Base-by-base conservation (phyloP, 30 jellyfish, hydroid and myxozoan genomes). In the Turritopsis dohrnii region DNA sequence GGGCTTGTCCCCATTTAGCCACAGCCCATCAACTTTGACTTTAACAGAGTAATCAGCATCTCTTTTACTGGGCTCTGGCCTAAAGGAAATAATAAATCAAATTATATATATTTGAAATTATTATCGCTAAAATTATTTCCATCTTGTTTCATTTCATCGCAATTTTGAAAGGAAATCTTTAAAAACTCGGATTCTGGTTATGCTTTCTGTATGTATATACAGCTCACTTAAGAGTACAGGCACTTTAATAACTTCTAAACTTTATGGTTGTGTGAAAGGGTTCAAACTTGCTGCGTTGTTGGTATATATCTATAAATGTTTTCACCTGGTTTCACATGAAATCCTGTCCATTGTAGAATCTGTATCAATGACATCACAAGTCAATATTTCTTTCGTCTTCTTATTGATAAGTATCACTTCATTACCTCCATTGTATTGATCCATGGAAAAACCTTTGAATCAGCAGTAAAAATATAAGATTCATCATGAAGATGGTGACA, bases 41-140 rank as follows among this genome's bases (percentile, higher is more conserved):
- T 69, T 69, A 8, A 69, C 77, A 69, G 31, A n/a, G 30, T 69
- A 69, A n/a, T 69, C 77, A 69, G 31, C 77, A 69, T 69, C 77
- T 69, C 19, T 27, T 19, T n/a, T n/a, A 19, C 30, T 69, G 0
- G 77, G 77, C 19, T 69, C 77, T 69, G 28, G 28, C 0, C 77
- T 69, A 69, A n/a, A 69, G 19, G 8, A n/a, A 19, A 7, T 8
- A 69, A 16, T 8, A 69, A 7, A 0, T n/a, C 9, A n/a, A 1
- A 69, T n/a, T n/a, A n/a, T n/a, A n/a, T n/a, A n/a, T n/a, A n/a
- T n/a, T n/a, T n/a, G n/a, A n/a, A n/a, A n/a, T n/a, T n/a, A n/a
- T n/a, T n/a, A n/a, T n/a, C n/a, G n/a, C n/a, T n/a, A n/a, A n/a
- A n/a, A n/a, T n/a, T n/a, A n/a, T n/a, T n/a, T n/a, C n/a, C n/a